Conservation (phyloP, 2,888 invertebrate genomes). For the Nomada ferruginata region DNA sequence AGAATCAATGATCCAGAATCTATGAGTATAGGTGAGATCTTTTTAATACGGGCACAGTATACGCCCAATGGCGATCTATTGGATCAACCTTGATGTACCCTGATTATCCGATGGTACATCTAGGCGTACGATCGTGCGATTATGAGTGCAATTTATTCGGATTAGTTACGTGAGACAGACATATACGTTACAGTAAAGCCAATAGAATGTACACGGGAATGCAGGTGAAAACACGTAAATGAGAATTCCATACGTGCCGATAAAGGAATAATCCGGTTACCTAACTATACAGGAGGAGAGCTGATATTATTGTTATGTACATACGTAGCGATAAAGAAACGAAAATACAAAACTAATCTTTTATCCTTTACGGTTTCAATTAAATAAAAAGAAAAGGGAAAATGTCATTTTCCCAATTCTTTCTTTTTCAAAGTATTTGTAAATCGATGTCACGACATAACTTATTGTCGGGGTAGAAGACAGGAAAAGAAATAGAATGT, state of each 20-base stretch:
- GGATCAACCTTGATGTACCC: slow-evolving; percentile 78
- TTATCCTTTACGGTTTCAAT: no score
- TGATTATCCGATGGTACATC: slow-evolving; percentile 64
- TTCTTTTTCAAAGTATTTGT: no score
- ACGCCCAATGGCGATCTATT: slow-evolving; percentile 73
- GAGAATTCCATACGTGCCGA: background rate
- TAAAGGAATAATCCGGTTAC: background rate
- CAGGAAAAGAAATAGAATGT: no score
- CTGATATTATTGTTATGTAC: background rate
- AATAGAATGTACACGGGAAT: slow-evolving; percentile 5
- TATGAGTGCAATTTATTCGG: slow-evolving; percentile 67
- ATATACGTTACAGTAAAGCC: slow-evolving; percentile 38
- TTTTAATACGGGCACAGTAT: slow-evolving; percentile 17
- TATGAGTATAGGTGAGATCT: slow-evolving; percentile 3
- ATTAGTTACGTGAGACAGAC: slow-evolving; percentile 59
- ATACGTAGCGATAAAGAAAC: background rate
- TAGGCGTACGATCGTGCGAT: slow-evolving; percentile 56
- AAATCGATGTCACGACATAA: no score
- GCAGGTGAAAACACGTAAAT: slow-evolving; percentile 27
- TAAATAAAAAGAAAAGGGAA: no score
- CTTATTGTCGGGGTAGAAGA: no score
- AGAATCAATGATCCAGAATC: slow-evolving; percentile 32
- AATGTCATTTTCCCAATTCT: no score
- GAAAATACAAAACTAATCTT: no score
- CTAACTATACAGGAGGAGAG: no score